Base-by-base conservation (phyloP, 64 coral and sea anemone genomes). In the Cladopsammia gracilis region DNA sequence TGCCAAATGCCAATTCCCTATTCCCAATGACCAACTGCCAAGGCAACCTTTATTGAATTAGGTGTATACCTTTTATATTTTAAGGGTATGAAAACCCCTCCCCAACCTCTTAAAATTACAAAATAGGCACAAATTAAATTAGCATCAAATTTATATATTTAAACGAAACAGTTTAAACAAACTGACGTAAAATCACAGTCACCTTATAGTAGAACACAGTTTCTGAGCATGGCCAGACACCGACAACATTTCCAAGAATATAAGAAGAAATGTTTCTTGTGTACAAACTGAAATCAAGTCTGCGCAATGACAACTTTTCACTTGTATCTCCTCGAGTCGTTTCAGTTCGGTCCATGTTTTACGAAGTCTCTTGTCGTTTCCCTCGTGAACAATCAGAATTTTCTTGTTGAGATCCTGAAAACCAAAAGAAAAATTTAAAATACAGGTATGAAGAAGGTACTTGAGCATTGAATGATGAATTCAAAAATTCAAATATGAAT, bases 181-280 rank as follows among this genome's bases (percentile, higher is more conserved):
- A 18, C 13, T 16, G 12, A 44, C 26, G 45, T 16, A 16, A 46
- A 43, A 19, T 19, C 13, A 5, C 9, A 79, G 52, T 48, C 18
- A 92, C 91, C 91, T 86, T 75, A 93, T 19, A 6, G 80, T 87
- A 3, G 82, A 86, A 10, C 82, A 86, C 18, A 93, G 75, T 70
- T 93, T 86, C 19, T 79, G 69, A 75, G 74, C 73, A 48, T 75
- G 75, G 48, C 48, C 75, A 20, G 71, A 58, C 6, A 76, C 91
- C 14, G 66, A 93, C 10, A 26, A 87, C 59, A 82, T 87, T 12
- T 93, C 91, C 62, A 93, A 34, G 26, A 93, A 93, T 48, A 93
- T 65, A 6, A 93, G 46, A 2, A 76, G 19, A 77, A 93, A 87
- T 25, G 50, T 93, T 11, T 93, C 91, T 57, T 65, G 76, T n/a